Percentiles rank a stretch among this genome's conserved stretches.
These are phyloP conservation scores for Rhabdomys dilectus DNA, from an alignment of 2,113 vertebrate species.

Conservation along the genomic window DNA sequence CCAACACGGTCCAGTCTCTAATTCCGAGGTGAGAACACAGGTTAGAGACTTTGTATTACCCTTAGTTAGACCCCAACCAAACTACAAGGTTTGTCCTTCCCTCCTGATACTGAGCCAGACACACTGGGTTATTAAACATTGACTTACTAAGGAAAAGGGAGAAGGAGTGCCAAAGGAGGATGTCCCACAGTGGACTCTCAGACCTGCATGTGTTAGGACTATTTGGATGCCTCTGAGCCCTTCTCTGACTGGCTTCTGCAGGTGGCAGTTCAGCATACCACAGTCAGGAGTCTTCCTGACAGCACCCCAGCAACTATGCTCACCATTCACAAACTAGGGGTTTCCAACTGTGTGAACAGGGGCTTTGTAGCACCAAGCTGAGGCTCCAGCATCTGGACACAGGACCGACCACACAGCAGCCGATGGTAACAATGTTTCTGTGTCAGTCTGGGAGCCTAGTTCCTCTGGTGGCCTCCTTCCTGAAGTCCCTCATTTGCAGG, in stretches of 20 bases:
- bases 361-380: not conserved
- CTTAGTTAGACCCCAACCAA: not conserved
- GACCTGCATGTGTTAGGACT: not conserved
- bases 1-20: not conserved
- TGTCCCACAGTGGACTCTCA: not conserved
- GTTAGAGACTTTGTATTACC: not conserved
- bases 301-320: not conserved
- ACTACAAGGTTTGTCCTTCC: not conserved
- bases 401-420: not conserved
- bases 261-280: not conserved
- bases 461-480: not conserved
- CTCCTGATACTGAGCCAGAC: not conserved
- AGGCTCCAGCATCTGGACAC: not conserved
- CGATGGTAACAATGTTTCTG: not conserved
- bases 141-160: not conserved
- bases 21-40: conserved; percentile 6
- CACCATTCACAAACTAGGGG: not conserved
- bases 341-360: not conserved
- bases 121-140: not conserved
- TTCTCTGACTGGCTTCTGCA: not conserved
- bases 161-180: not conserved
- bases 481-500: conserved; percentile 24
- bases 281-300: not conserved
- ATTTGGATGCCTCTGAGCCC: not conserved
- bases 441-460: not conserved